Evolutionary conservation across 2,113 vertebrate species (phyloP).

Genomic region (Silurus meridionalis): DNA sequence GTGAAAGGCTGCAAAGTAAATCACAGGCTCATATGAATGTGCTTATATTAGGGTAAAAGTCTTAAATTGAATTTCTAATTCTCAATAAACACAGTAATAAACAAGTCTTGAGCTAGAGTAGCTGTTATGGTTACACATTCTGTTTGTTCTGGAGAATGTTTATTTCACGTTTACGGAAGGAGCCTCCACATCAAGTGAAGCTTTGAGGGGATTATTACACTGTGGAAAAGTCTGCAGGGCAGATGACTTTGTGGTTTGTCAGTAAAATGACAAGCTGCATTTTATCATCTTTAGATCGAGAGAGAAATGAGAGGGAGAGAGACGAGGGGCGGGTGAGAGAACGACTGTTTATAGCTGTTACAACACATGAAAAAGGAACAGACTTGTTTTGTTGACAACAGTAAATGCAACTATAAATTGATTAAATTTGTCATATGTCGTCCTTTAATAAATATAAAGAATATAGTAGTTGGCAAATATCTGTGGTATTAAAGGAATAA

Average conservation of each 20-base stretch:
- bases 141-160: background rate
- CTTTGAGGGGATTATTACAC: background rate
- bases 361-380: background rate
- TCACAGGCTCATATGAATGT: background rate
- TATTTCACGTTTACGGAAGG: slow-evolving; percentile 10
- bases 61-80: background rate
- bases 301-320: background rate
- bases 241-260: slow-evolving; percentile 2
- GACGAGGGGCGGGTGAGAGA: background rate
- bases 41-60: background rate
- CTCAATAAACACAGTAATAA: background rate
- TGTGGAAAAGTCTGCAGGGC: background rate
- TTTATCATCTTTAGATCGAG: background rate
- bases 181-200: background rate
- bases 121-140: background rate
- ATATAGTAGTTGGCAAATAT: background rate
- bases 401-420: background rate
- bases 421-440: background rate
- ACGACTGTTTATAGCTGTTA: slow-evolving; percentile 3
- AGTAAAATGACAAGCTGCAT: background rate
- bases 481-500: slow-evolving; percentile 1
- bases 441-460: background rate
- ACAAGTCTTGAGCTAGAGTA: background rate
- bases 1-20: background rate
- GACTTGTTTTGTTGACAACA: background rate